Conservation (phyloP, 2,113 vertebrate genomes). For the Pelodiscus sinensis region DNA sequence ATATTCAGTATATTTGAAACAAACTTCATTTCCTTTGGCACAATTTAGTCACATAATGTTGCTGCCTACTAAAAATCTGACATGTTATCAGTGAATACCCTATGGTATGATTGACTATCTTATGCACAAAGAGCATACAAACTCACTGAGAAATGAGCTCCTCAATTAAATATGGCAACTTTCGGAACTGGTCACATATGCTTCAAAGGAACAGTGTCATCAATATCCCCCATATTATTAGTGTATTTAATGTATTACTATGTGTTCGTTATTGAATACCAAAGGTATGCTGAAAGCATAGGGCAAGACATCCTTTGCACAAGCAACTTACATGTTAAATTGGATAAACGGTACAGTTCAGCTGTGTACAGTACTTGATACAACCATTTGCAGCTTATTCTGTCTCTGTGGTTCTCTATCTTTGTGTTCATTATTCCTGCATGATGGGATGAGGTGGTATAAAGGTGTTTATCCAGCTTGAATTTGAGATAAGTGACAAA, state of each 20-base stretch:
- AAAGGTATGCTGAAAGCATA: background rate
- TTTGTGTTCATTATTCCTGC: background rate
- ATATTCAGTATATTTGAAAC: background rate
- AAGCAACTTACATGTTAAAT: background rate
- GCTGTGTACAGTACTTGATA: background rate
- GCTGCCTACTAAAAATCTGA: background rate
- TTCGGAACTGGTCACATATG: background rate
- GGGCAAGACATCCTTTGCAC: background rate
- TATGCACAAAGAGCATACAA: background rate
- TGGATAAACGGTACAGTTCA: background rate
- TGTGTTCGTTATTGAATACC: background rate
- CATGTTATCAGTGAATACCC: background rate
- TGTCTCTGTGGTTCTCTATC: background rate
- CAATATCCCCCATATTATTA: background rate
- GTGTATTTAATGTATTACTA: background rate
- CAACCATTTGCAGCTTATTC: background rate
- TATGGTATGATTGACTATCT: background rate
- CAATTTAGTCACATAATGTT: background rate
- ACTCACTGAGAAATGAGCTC: background rate
- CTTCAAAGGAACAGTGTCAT: background rate
- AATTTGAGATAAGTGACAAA: background rate
- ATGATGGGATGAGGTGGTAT: background rate
- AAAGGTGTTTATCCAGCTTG: background rate
- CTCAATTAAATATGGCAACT: background rate
- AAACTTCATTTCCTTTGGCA: background rate